phyloP scores from a whole-genome alignment of 2,113 vertebrate species.

The Hyaena hyaena region DNA sequence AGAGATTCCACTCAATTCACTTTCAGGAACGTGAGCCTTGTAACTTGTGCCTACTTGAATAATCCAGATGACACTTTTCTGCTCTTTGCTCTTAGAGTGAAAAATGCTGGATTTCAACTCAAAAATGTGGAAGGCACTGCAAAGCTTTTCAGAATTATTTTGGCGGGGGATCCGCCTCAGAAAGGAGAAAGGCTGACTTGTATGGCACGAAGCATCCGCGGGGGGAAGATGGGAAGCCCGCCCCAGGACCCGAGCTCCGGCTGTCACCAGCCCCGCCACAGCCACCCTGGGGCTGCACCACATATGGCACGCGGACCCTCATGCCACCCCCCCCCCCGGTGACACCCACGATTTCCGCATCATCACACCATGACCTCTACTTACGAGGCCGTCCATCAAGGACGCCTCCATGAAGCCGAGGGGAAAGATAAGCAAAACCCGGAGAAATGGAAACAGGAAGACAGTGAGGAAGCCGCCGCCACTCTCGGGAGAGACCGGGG shows the following conservation, averaged over 20 bases:
- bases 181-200: background rate
- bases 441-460: too few species aligned
- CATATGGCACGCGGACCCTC: rapidly evolving
- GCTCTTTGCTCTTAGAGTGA: background rate
- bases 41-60: rapidly evolving
- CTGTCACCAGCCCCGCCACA: rapidly evolving
- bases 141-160: background rate
- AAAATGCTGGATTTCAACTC: background rate
- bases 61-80: background rate
- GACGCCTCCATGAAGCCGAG: rapidly evolving
- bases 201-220: rapidly evolving
- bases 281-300: background rate
- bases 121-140: background rate
- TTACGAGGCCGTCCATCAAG: rapidly evolving
- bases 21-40: background rate
- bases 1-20: background rate
- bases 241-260: background rate
- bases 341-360: too few species aligned
- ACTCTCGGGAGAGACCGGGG: rapidly evolving
- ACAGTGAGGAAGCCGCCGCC: background rate
- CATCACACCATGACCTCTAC: background rate
- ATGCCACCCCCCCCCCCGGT: too few species aligned
- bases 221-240: rapidly evolving
- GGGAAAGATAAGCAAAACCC: background rate
- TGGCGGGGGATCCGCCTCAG: rapidly evolving